Evolutionary conservation across 1,140 invertebrate species (phyloP), one percentile per base, ranked within the genome.

Genomic region (Asbolus verrucosus): DNA sequence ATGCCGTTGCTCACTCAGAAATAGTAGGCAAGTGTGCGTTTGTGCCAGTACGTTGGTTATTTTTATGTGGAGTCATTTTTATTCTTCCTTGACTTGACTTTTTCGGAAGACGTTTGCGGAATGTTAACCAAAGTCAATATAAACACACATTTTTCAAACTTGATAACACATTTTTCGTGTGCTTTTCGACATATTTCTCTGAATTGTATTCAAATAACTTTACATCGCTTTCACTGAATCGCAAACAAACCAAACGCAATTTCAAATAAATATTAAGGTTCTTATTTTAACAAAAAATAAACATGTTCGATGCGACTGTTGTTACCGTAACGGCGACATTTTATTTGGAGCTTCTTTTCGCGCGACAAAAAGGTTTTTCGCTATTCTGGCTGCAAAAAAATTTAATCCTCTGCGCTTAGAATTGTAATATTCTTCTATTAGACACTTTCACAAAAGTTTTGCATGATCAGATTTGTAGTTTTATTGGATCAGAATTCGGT

Each of bases 1-100:
- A 54, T 54, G 46, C 46, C 21, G 46, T 54, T 54, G 46, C 27
- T 31, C 33, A n/a, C 33, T 11, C 33, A 36, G 46, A 43, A 24
- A 54, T 54, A 27, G 6, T 24, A 36, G 33, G 33, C 33, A 36
- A 36, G 46, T 27, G 46, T 54, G 46, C 21, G 46, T 54, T 54
- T 54, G 46, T 54, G 46, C 46, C 43, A 50, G 43, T 50, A 50
- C 43, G 43, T 69, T 65, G 39, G 41, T 59, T 70, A 67, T 71
- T 71, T 71, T 71, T 71, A 67, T 70, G 69, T 65, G 15, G 16
- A 63, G 63, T 61, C 50, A 71, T 71, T 71, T 71, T 71, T 67
- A 71, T 71, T 67, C 65, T 31, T 67, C 13, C 50, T 66, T 33
- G 24, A 60, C 50, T 67, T 65, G 69, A 71, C 54, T 71, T 67